A percentile compares a stretch with the other conserved stretches of the same genome.
Conservation (phyloP, 2,113 vertebrate species). For the Zosterops borbonicus region DNA sequence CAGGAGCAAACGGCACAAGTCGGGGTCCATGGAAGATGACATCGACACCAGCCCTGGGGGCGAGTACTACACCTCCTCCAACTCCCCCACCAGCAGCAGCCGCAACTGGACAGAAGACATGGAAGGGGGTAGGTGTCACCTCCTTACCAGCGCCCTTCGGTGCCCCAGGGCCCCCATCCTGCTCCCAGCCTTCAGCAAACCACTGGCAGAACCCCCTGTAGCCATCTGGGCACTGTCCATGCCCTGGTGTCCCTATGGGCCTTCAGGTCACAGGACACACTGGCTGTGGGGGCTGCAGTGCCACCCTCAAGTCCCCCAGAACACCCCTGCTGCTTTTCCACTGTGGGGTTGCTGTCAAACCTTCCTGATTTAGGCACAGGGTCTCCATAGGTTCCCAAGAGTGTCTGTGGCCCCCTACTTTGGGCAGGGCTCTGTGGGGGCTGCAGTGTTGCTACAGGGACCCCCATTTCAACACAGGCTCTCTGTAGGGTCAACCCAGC, state of each 20-base stretch:
- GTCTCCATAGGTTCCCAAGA: neutral
- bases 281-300: neutral
- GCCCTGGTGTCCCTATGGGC: fast-evolving
- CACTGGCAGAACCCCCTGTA: neutral
- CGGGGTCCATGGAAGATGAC: constrained; percentile 95
- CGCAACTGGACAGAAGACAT: constrained; percentile 97
- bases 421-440: too few species aligned
- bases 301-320: too few species aligned
- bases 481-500: neutral
- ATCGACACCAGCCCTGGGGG: constrained; percentile 92
- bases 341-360: neutral
- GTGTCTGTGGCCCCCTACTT: neutral
- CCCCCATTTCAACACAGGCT: fast-evolving
- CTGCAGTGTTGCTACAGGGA: neutral
- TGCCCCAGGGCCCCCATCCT: neutral
- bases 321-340: neutral
- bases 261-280: too few species aligned
- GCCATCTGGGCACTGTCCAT: fast-evolving
- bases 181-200: fast-evolving
- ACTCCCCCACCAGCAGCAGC: constrained; percentile 93
- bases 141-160: neutral
- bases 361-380: neutral
- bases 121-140: constrained; percentile 87
- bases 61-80: constrained; percentile 94
- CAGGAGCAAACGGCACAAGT: constrained; percentile 97